Percentiles rank a stretch among this genome's conserved stretches.
Conservation (phyloP, 2,113 vertebrate species). For the Ceyx melanurus region DNA sequence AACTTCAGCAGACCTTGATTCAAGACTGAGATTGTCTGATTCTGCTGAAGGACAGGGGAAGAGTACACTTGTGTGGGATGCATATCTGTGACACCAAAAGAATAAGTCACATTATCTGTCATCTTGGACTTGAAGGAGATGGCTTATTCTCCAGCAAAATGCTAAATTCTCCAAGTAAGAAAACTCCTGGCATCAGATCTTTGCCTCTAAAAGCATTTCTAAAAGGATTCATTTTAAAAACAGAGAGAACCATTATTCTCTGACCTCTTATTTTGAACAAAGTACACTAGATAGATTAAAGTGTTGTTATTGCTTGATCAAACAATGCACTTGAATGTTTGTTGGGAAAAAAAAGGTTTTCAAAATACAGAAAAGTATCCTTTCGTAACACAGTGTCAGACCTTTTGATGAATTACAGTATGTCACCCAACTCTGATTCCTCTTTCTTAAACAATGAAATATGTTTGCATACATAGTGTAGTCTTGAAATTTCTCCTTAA, state of each 20-base stretch:
- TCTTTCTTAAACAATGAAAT: constrained; percentile 4
- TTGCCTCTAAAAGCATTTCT: constrained; percentile 21
- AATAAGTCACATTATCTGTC: background rate
- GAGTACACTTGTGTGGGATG: background rate
- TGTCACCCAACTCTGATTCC: constrained; percentile 3
- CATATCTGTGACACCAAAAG: background rate
- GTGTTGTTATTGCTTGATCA: constrained; percentile 49
- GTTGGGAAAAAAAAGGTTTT: constrained; percentile 24
- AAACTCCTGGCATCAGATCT: background rate
- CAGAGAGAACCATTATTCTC: background rate
- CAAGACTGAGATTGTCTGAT: background rate
- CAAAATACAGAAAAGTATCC: background rate
- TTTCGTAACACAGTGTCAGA: constrained; percentile 19
- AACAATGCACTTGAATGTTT: constrained; percentile 31
- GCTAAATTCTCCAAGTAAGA: background rate
- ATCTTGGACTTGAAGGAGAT: background rate
- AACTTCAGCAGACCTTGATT: background rate
- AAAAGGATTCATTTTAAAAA: constrained; percentile 26
- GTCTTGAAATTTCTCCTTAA: constrained; percentile 37
- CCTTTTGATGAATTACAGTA: constrained; percentile 33
- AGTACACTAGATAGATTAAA: constrained; percentile 21
- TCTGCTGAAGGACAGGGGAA: background rate
- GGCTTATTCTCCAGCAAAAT: constrained; percentile 4
- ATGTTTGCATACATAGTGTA: background rate
- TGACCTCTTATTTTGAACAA: constrained; percentile 28